Percentiles rank a stretch among this genome's conserved stretches.
These are phyloP conservation scores for Onychostoma macrolepis DNA, from an alignment of 2,113 vertebrate species.

Conservation along the genomic window DNA sequence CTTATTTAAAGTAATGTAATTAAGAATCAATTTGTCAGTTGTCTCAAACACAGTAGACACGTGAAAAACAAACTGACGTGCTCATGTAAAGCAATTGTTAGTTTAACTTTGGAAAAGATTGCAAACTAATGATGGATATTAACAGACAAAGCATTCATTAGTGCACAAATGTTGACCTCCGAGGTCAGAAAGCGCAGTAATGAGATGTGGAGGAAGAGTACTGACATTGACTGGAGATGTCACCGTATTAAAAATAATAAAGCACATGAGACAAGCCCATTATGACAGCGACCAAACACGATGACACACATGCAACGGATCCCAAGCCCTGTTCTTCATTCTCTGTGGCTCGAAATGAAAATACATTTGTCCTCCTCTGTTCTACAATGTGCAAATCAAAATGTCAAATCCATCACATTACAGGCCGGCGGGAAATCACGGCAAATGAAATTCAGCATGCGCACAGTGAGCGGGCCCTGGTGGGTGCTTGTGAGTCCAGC, in stretches of 20 bases:
- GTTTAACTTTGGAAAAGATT: constrained; percentile 12
- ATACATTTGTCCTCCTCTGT: constrained; percentile 1
- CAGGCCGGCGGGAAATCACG: constrained; percentile 27
- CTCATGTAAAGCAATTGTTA: background rate
- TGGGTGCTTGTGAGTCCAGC: constrained; percentile 1
- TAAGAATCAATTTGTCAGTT: background rate
- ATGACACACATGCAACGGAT: background rate
- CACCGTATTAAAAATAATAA: constrained; percentile 17
- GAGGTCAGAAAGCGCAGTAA: constrained; percentile 26
- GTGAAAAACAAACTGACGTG: background rate
- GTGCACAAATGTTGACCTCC: constrained; percentile 1
- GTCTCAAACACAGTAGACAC: background rate
- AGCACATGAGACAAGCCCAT: constrained; percentile 7
- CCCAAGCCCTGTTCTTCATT: background rate
- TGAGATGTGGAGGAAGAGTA: constrained; percentile 3
- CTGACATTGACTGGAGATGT: constrained; percentile 8
- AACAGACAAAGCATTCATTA: constrained; percentile 21
- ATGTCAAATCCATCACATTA: constrained; percentile 21
- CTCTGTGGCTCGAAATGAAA: background rate
- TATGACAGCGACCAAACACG: background rate
- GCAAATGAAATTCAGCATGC: constrained; percentile 8
- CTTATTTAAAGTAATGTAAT: background rate
- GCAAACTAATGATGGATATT: background rate
- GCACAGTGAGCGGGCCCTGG: background rate
- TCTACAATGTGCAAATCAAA: constrained; percentile 31